Base-by-base conservation (phyloP, 2,797 vertebrate species). In the Chiroxiphia lanceolata region DNA sequence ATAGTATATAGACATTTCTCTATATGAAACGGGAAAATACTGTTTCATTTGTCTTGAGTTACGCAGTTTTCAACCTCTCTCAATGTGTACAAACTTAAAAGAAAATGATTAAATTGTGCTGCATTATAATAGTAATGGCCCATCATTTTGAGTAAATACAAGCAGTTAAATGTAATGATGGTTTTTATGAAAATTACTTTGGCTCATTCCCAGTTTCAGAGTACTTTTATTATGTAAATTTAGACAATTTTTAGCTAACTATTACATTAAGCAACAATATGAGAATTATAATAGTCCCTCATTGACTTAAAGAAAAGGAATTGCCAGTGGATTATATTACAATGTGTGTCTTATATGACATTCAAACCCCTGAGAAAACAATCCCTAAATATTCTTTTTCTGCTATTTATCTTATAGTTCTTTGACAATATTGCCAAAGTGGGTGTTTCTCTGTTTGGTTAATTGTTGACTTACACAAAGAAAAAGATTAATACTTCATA, bases 131-230 rank as follows among this genome's bases (percentile, higher is more conserved):
- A 90, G 23, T 85, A 90, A 94, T 79, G 34, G 36, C 19, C 34
- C 33, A 54, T 87, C 50, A 75, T 91, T 96, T 97, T 97, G 54
- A 96, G 95, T 95, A 97, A 96, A 93, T 76, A 84, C 72, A 93
- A 89, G 68, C 64, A 90, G 60, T 95, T 93, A 95, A 95, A 86
- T 42, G 31, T 82, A 93, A 96, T 90, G 69, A 83, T 64, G 56
- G 56, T 27, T 91, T 95, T 93, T 91, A 89, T 53, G 78, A 69
- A 94, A 96, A 94, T 86, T 90, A 84, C 83, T 91, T 94, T 48
- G 77, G 80, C 64, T 89, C 19, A 64, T 72, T 69, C 56, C 44
- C 40, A 94, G 54, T 50, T 94, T 96, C 53, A 89, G 56, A 42
- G 13, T 83, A 80, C 53, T 87, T 79, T 82, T 89, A 64, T 75